Conservation (phyloP, 2,797 vertebrate genomes). For the Rhodeus uyekii region DNA sequence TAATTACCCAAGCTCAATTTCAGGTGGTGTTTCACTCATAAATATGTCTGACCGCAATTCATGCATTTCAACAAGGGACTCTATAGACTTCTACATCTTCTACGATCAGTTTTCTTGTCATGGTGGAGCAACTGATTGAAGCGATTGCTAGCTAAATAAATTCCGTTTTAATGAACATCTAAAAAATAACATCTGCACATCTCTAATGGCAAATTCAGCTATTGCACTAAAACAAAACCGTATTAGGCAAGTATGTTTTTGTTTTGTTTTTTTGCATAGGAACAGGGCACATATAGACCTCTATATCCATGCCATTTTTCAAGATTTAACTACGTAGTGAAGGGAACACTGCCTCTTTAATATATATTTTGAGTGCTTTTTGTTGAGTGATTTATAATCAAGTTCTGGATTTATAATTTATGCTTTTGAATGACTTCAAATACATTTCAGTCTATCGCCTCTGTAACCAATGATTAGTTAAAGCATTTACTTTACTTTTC, state of each 20-base stretch:
- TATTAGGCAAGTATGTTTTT: too few relatives aligned
- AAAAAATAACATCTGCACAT: background rate
- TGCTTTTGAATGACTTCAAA: too few relatives aligned
- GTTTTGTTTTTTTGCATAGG: too few relatives aligned
- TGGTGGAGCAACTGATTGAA: background rate
- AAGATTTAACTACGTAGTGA: background rate
- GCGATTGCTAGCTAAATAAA: background rate
- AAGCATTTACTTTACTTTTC: too few relatives aligned
- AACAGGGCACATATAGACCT: background rate
- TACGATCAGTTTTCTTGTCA: background rate
- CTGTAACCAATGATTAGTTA: too few relatives aligned
- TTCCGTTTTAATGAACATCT: background rate
- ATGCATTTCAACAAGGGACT: background rate
- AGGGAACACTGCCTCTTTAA: too few relatives aligned
- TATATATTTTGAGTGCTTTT: too few relatives aligned
- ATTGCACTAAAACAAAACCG: background rate
- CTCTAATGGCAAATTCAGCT: background rate
- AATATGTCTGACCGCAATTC: background rate
- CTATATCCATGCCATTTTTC: background rate
- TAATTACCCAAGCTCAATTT: background rate
- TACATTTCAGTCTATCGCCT: too few relatives aligned
- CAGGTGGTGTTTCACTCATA: background rate
- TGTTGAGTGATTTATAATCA: too few relatives aligned
- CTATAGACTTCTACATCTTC: background rate
- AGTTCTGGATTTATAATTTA: too few relatives aligned